These are phyloP conservation scores for Ctenopoma multispine DNA, from an alignment of 2,797 vertebrate species.

Conservation along the genomic window DNA sequence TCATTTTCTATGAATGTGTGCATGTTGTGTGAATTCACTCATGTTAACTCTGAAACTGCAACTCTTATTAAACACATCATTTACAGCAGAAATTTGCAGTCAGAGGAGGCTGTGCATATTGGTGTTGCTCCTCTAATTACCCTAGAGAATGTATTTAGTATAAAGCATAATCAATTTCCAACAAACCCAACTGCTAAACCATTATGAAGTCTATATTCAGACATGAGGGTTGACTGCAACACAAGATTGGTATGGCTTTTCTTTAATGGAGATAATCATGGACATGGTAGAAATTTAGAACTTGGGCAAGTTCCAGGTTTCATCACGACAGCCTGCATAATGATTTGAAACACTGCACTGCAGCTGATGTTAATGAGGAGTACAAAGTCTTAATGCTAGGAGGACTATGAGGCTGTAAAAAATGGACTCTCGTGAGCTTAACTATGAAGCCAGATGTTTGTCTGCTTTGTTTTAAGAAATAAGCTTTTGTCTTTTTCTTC, in stretches of 20 bases:
- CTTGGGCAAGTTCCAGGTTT: constrained; percentile 29
- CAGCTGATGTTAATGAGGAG: constrained; percentile 49
- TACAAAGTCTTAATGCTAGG: constrained; percentile 46
- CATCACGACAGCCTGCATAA: constrained; percentile 33
- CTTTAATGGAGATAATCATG: constrained; percentile 20
- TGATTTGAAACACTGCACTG: constrained; percentile 35
- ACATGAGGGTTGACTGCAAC: constrained; percentile 36
- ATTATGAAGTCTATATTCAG: constrained; percentile 3
- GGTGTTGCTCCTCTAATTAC: constrained; percentile 15
- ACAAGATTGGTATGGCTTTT: constrained; percentile 11
- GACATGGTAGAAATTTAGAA: constrained; percentile 26
- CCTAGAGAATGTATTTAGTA: constrained; percentile 25
- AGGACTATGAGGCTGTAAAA: constrained; percentile 58
- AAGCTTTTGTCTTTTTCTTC: constrained; percentile 57
- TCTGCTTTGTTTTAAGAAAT: constrained; percentile 75
- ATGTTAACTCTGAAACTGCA: constrained; percentile 16
- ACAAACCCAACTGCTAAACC: neutral
- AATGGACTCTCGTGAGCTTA: constrained; percentile 55
- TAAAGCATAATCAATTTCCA: constrained; percentile 34
- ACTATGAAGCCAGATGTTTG: constrained; percentile 72
- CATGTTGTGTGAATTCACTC: neutral
- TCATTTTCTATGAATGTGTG: neutral
- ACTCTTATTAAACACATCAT: constrained; percentile 10
- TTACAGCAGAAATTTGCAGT: constrained; percentile 21
- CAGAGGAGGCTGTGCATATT: constrained; percentile 4